Evolutionary conservation across 2,888 invertebrate genomes (phyloP), one percentile per base, ranked within the genome.

Genomic region (Mesorhabditis belari): DNA sequence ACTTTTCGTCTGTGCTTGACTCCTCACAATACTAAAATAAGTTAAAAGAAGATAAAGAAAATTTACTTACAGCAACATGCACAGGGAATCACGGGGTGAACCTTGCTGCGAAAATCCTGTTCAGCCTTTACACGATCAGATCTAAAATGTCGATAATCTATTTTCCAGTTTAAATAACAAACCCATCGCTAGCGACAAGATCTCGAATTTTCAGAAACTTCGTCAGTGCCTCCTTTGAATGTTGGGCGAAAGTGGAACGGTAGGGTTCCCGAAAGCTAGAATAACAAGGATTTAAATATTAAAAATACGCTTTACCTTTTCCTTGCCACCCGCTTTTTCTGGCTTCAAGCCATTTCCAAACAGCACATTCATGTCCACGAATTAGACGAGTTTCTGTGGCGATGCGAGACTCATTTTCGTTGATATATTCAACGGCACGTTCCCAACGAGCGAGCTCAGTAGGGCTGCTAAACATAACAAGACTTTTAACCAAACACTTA

Each of bases 351-450:
- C 85, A 85, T 55, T 83, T 78, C 91, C 95, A 92, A 0, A 94
- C 92, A 60, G 88, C 87, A 80, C 89, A 90, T 74, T 93, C 90
- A 81, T 94, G 94, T 0, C 95, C 95, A 60, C 90, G 87, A 9
- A 93, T 89, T 24, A 88, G 87, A 77, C 90, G 90, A 12, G 90
- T 87, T 79, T 79, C 79, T 9, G 77, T 76, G 17, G 83, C 80
- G 23, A 86, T 88, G 65, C 95, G 81, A n/a, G 86, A 85, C 69
- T 86, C 86, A 66, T 85, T 82, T 21, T 82, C 82, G 64, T 84
- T 83, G 62, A 86, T 83, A 80, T 85, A 85, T 73, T 88, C 86
- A 0, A 94, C 89, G 0, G 92, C 94, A 57, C 88, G 87, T 63
- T 89, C 88, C 96, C 96, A 96, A 6, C 89, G 74, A 5, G 72